phyloP scores from a whole-genome alignment of 2,113 vertebrate genomes.

The Oryzias curvinotus region DNA sequence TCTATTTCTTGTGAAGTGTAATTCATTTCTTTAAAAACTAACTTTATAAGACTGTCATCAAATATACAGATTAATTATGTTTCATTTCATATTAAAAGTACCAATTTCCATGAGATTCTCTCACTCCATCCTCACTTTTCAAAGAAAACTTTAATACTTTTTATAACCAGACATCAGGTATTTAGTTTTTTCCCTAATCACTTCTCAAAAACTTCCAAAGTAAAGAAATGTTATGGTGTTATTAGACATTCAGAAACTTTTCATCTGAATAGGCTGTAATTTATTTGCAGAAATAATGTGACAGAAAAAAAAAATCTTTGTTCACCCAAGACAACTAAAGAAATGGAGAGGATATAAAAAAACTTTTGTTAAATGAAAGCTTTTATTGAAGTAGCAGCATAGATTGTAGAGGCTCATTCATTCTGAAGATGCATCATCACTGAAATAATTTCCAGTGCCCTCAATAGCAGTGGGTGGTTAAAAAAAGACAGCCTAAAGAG shows the following conservation, averaged over 20 bases:
- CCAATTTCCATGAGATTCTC: no score
- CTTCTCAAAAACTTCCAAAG: not conserved
- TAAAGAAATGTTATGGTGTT: not conserved
- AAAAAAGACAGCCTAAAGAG: slow-evolving; percentile 11
- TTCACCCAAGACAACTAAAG: not conserved
- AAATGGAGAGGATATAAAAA: not conserved
- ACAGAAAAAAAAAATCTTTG: not conserved
- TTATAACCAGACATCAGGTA: no score
- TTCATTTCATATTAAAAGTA: no score
- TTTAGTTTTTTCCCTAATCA: not conserved
- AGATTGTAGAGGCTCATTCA: slow-evolving; percentile 5
- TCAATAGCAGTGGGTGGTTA: not conserved
- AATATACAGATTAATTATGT: no score
- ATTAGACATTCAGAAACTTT: not conserved
- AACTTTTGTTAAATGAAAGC: no score
- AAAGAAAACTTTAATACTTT: no score
- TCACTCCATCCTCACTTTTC: no score
- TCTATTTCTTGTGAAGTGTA: no score
- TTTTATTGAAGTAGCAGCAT: slow-evolving; percentile 19
- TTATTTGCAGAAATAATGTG: not conserved
- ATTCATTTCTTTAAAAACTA: no score
- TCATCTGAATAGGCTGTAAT: not conserved
- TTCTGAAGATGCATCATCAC: slow-evolving; percentile 12
- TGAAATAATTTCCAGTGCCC: slow-evolving; percentile 10
- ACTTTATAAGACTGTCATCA: no score